Evolutionary conservation across 37 sponge, comb jelly and placozoan species (phyloP), one percentile per base, ranked within the genome.

Genomic region (Cliona cf. orientalis): DNA sequence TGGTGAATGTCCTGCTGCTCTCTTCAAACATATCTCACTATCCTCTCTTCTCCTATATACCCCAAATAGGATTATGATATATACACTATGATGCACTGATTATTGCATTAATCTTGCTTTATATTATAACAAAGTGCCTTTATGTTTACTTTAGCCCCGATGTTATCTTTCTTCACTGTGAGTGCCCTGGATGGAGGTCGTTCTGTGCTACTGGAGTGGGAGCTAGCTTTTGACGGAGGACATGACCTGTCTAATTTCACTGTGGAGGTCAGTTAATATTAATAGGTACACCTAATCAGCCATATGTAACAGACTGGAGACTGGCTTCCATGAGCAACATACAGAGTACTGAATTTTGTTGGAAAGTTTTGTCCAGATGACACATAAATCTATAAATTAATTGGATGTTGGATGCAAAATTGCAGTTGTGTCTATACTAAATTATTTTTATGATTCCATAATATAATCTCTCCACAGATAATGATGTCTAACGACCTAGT

Each of bases 211-310:
- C 66, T 79, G 36, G 69, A 66, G 57, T 79, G 80, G 80, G 56
- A 23, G 32, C 69, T 79, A 34, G 80, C 66, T 55, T 79, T 58
- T 26, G 80, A 79, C 38, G 80, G 80, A 53, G 80, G 80, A 6
- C 19, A 38, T 0, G 69, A 49, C 11, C 44, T 79, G 21, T 53
- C 46, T 34, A 33, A 5, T 21, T 4, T 65, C 35, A 29, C 17
- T 9, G 66, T 65, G 37, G 36, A 65, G 35, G 66, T 65, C 19
- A 32, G 66, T 65, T n/a, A n/a, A n/a, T n/a, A n/a, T n/a, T n/a
- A n/a, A n/a, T n/a, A n/a, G n/a, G n/a, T n/a, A n/a, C n/a, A n/a
- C n/a, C n/a, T n/a, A n/a, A n/a, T n/a, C n/a, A n/a, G n/a, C n/a
- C n/a, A n/a, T n/a, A n/a, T n/a, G n/a, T n/a, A n/a, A n/a, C n/a